A percentile compares a stretch with the other conserved stretches of the same genome.
phyloP scores from a whole-genome alignment of 1,140 invertebrate species.

The Trichoplusia ni region DNA sequence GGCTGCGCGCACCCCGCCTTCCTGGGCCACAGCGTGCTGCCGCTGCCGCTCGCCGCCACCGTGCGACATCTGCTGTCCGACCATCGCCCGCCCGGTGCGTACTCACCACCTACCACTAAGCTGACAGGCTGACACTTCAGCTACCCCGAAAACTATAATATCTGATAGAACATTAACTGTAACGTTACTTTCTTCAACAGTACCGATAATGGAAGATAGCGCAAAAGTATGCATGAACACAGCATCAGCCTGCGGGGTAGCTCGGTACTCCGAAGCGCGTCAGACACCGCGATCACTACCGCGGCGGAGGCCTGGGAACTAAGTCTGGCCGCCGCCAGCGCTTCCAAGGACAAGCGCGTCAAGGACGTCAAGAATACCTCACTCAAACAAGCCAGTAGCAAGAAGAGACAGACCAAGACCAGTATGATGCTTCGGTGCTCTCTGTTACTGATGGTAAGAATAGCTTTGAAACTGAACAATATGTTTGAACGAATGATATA shows the following conservation, averaged over 20 bases:
- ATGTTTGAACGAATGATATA: too few species aligned
- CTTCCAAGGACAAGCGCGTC: constrained; percentile 91
- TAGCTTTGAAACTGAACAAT: too few species aligned
- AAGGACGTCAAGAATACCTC: constrained; percentile 87
- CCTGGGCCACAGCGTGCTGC: constrained; percentile 85
- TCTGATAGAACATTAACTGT: constrained; percentile 47
- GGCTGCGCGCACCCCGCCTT: constrained; percentile 42
- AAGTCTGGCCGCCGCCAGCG: constrained; percentile 90
- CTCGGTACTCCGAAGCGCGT: constrained; percentile 60
- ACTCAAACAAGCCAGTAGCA: constrained; percentile 68
- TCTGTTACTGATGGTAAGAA: constrained; percentile 57
- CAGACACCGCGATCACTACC: constrained; percentile 66
- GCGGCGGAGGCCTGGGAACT: constrained; percentile 82
- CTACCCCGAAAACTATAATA: background rate
- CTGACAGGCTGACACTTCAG: constrained; percentile 41
- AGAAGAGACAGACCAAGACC: constrained; percentile 63
- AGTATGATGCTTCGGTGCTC: constrained; percentile 44
- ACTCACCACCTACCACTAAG: background rate
- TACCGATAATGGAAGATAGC: constrained; percentile 57
- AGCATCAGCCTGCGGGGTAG: constrained; percentile 33
- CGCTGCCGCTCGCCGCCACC: constrained; percentile 88
- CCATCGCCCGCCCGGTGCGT: constrained; percentile 74
- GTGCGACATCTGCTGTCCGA: constrained; percentile 79
- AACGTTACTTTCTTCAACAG: constrained; percentile 27
- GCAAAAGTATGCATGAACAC: constrained; percentile 41